A percentile compares a stretch with the other conserved stretches of the same genome.
Conservation (phyloP, 1,140 invertebrate genomes). For the Aphis craccivora region DNA sequence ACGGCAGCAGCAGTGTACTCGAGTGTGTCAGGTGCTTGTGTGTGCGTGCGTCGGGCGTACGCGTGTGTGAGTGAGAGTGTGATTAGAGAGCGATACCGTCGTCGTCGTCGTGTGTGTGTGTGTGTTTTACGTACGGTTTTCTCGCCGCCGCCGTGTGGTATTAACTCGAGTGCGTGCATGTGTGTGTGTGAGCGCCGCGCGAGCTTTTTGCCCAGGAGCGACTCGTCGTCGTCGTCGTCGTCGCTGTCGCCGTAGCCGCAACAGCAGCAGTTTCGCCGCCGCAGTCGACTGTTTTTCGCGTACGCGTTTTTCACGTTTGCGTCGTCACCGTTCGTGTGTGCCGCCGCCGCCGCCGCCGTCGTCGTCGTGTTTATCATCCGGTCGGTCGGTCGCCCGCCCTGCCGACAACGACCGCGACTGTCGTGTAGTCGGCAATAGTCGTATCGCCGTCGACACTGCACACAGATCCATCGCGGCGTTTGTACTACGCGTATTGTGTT, state of each 20-base stretch:
- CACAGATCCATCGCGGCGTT: neutral
- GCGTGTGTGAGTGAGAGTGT: neutral
- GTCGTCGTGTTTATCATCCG: constrained; percentile 16
- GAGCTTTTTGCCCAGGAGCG: constrained; percentile 22
- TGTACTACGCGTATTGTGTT: neutral
- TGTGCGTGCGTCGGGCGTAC: neutral
- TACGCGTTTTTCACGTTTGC: neutral
- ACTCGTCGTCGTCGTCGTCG: neutral
- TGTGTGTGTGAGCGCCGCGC: neutral
- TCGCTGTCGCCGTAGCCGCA: constrained; percentile 67
- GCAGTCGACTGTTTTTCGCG: constrained; percentile 65
- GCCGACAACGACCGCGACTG: neutral
- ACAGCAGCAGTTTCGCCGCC: constrained; percentile 67
- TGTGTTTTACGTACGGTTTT: neutral
- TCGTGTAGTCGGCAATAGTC: too few species aligned
- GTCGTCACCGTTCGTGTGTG: neutral
- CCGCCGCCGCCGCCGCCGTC: neutral
- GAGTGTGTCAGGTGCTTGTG: neutral
- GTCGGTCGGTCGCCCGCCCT: constrained; percentile 26
- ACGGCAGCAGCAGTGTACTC: neutral
- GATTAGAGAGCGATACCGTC: constrained; percentile 28
- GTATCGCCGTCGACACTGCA: neutral
- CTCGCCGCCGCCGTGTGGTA: neutral
- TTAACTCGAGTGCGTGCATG: neutral
- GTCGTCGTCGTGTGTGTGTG: neutral